phyloP scores from a whole-genome alignment of 2,888 invertebrate species.

The Drosophila phalerata region DNA sequence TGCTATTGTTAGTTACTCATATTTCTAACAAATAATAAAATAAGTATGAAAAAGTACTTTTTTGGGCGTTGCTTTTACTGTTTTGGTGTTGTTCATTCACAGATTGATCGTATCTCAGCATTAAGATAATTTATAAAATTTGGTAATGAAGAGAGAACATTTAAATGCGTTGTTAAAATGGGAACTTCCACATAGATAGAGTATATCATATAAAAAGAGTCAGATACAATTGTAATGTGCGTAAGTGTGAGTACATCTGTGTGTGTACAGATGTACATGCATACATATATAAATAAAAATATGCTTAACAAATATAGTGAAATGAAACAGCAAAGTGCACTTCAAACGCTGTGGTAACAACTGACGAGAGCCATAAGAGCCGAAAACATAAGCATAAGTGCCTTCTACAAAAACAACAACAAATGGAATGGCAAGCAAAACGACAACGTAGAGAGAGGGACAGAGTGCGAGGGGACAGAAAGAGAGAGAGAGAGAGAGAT shows the following conservation, averaged over 20 bases:
- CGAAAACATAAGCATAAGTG: constrained; percentile 74
- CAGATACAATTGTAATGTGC: background rate
- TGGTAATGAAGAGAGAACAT: background rate
- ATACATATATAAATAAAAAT: constrained; percentile 66
- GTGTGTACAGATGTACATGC: constrained; percentile 18
- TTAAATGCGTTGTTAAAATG: background rate
- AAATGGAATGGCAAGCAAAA: constrained; percentile 24
- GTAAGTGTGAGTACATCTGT: background rate
- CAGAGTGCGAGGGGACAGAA: constrained; percentile 25
- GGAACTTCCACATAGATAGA: background rate
- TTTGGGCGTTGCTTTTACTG: too few relatives aligned
- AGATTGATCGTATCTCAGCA: too few relatives aligned
- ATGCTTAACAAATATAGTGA: constrained; percentile 74
- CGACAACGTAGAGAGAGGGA: constrained; percentile 17
- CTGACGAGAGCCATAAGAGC: constrained; percentile 63
- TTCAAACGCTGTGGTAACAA: constrained; percentile 69
- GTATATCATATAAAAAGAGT: constrained; percentile 16
- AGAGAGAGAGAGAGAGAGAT: constrained; percentile 10
- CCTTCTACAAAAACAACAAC: constrained; percentile 44
- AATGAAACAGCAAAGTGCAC: constrained; percentile 83
- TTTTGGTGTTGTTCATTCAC: too few relatives aligned
- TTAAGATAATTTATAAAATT: background rate
- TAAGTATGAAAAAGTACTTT: too few relatives aligned
- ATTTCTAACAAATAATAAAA: too few relatives aligned
- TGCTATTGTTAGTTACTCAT: too few relatives aligned